Base-by-base conservation (phyloP, 2,888 invertebrate genomes). In the Eupithecia pulchellata region DNA sequence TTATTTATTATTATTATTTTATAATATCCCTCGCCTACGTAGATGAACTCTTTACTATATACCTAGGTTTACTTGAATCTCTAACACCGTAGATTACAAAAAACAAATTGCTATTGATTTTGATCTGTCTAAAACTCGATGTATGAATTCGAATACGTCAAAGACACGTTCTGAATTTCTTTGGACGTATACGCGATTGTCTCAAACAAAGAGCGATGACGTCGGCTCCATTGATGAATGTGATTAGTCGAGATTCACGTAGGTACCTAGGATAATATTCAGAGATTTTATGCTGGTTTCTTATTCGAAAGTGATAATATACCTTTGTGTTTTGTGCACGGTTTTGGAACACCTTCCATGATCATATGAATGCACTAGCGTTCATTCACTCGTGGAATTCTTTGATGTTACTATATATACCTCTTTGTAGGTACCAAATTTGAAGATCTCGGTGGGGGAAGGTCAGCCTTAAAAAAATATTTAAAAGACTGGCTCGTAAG, bases 221-320 rank as follows among this genome's bases (percentile, higher is more conserved):
- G 83, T 82, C 76, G 73, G 68, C 75, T 78, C 73, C 78, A 77
- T 70, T 69, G 71, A 74, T 84, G 81, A 82, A 84, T 83, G 79
- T 77, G 81, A 82, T 82, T 81, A 81, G 80, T 82, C 72, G 75
- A 74, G 68, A 75, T 75, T 75, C 72, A 67, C 72, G 64, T 65
- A 36, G 63, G 57, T 47, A 47, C 20, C 42, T 47, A 8, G n/a
- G n/a, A 57, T 73, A 64, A 72, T 73, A 72, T 66, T 69, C 27
- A 71, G 69, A 42, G 68, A 52, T 62, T 57, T 64, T 75, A 65
- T 62, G 61, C 60, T 68, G 66, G 64, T 69, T 75, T 67, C 57
- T 70, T 60, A 68, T 68, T 75, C 62, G 66, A 68, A 73, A 73
- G 70, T 65, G 70, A 62, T 69, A 72, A 66, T 66, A 39, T 64